Evolutionary conservation across 2,888 invertebrate genomes (phyloP), one percentile per base, ranked within the genome.

Genomic region (Macropis europaea): DNA sequence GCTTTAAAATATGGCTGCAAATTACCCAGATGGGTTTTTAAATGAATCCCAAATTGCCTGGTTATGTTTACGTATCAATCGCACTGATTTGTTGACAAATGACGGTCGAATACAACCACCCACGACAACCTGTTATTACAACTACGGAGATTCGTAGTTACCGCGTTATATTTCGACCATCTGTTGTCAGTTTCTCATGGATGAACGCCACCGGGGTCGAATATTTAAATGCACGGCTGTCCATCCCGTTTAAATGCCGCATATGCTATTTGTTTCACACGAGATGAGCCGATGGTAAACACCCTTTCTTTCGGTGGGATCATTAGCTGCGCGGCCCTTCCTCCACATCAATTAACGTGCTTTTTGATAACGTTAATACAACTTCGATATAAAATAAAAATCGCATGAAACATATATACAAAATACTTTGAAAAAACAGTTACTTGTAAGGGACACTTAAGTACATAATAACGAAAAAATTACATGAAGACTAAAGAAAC

Each of bases 181-280:
- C 87, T 89, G 88, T 68, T 80, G 81, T 77, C 64, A 88, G 40
- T 88, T 89, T 89, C 88, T 88, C 88, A 89, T 89, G 88, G 84
- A 77, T 79, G 79, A 81, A 26, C 45, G 47, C 76, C 68, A 60
- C 62, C 60, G 67, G 73, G 82, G 76, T 73, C 70, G 82, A 79
- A 76, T 84, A 78, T 81, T 87, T 82, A 81, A 82, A 84, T 71
- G 77, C 64, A 73, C 74, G 48, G 42, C 62, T 48, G 66, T 64
- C 64, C 62, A 61, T 66, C 73, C 75, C 71, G 71, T 85, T 87
- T 83, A 85, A 86, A 84, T 81, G 77, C 84, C 87, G 86, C 86
- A 88, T 88, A 88, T 88, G 88, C 82, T 79, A 79, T 84, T 86
- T 86, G 74, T 87, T 88, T 88, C 88, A 88, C 88, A 87, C 86